Base-by-base conservation (phyloP, 2,797 vertebrate species). In the Xiphorhynchus erythropygius region DNA sequence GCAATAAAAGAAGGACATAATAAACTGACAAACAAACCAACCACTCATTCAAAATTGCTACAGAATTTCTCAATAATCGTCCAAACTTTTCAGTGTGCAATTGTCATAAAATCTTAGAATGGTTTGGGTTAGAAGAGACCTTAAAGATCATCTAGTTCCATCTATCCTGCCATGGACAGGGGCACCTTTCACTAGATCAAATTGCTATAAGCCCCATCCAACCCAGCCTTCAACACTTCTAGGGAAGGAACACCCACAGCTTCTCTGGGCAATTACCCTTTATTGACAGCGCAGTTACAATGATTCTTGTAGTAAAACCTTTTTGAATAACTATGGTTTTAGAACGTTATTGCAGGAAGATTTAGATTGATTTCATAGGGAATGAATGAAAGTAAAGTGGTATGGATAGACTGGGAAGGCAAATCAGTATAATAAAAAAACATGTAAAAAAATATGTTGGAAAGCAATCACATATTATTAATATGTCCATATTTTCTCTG, bases 1-100 rank as follows among this genome's bases (percentile, higher is more conserved):
- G 65, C 50, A 96, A 47, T 81, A 81, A 84, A 92, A 94, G 87
- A 49, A 84, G 78, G 73, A 81, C 35, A 41, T 67, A 71, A 93
- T 56, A 87, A 89, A 75, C 82, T 89, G 50, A 69, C 68, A 95
- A 94, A 95, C 41, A 88, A 94, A 77, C 71, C 30, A 90, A 74
- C 35, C 50, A 71, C 49, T 77, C 56, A 69, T n/a, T 87, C 68
- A 59, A 75, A 91, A 87, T 80, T 91, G 53, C 18, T 92, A 18
- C 57, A 93, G n/a, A 91, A 83, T 78, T 95, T 46, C 57, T 93
- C 62, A 91, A 15, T 88, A 93, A 87, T 86, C 5, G 56, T 65
- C 46, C 55, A 69, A 91, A 75, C 13, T 18, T 33, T 67, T n/a
- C 37, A 64, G 21, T 30, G 17, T 83, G 44, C 49, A 89, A 75